Percentiles rank a stretch among this genome's conserved stretches.
Conservation (phyloP, 2,113 vertebrate genomes). For the Sitta europaea region DNA sequence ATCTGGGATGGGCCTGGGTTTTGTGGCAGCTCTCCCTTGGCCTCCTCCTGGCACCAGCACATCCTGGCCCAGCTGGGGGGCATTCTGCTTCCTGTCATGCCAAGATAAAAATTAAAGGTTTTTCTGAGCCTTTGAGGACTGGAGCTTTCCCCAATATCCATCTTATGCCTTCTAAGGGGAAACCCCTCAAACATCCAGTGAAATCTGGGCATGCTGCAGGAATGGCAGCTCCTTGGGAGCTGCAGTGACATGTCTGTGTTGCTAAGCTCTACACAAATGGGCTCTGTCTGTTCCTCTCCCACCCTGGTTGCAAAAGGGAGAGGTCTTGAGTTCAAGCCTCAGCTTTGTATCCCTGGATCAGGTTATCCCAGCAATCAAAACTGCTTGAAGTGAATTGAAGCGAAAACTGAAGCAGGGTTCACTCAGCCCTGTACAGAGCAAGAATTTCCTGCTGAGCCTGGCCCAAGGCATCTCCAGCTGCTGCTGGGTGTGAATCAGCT, state of each 20-base stretch:
- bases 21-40: background rate
- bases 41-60: background rate
- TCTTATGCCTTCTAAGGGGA: background rate
- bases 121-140: fast-evolving
- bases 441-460: background rate
- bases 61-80: too few species aligned
- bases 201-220: background rate
- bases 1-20: fast-evolving
- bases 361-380: background rate
- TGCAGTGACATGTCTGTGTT: fast-evolving
- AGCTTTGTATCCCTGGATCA: background rate
- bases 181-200: fast-evolving
- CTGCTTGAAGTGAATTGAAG: background rate
- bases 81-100: background rate
- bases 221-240: background rate
- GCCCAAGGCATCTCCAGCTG: background rate
- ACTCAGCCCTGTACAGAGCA: background rate
- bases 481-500: background rate
- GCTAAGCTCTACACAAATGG: background rate
- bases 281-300: background rate
- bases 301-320: background rate
- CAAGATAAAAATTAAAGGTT: background rate
- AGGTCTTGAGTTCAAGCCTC: background rate
- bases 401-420: background rate
- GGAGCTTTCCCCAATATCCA: background rate